Evolutionary conservation across 2,888 invertebrate species (phyloP).

Genomic region (Lasioglossum zephyrum): DNA sequence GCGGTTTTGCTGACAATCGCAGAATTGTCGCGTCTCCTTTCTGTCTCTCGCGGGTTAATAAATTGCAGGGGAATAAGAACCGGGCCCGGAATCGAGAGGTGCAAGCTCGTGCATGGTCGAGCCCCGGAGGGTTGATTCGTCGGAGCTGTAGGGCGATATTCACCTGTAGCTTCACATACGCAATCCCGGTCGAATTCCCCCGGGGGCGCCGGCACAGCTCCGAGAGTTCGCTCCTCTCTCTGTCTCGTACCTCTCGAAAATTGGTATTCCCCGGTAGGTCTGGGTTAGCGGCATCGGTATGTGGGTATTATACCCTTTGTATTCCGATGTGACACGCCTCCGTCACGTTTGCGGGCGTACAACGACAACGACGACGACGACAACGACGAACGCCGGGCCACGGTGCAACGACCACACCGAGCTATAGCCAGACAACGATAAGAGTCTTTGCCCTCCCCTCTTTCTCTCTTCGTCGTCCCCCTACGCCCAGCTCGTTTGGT

Average conservation of each 20-base stretch:
- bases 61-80: background rate
- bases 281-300: slow-evolving; percentile 78
- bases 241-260: slow-evolving; percentile 62
- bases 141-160: slow-evolving; percentile 8
- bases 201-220: slow-evolving; percentile 4
- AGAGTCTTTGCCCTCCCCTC: slow-evolving; percentile 29
- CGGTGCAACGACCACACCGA: slow-evolving; percentile 29
- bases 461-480: background rate
- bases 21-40: background rate
- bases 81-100: background rate
- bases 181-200: slow-evolving; percentile 35
- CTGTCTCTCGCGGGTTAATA: background rate
- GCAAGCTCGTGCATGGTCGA: background rate
- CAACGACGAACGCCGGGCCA: slow-evolving; percentile 46
- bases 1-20: too few relatives aligned
- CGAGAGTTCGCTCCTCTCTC: background rate
- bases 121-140: slow-evolving; percentile 11
- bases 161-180: slow-evolving; percentile 40
- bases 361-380: slow-evolving; percentile 51
- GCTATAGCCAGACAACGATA: slow-evolving; percentile 58
- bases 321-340: slow-evolving; percentile 80
- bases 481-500: slow-evolving; percentile 1
- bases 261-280: slow-evolving; percentile 78
- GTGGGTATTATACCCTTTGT: slow-evolving; percentile 78
- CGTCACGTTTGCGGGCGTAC: slow-evolving; percentile 79